Percentiles rank a stretch among this genome's conserved stretches.
Conservation (phyloP, 2,888 invertebrate species). For the Tetranychus truncatus region DNA sequence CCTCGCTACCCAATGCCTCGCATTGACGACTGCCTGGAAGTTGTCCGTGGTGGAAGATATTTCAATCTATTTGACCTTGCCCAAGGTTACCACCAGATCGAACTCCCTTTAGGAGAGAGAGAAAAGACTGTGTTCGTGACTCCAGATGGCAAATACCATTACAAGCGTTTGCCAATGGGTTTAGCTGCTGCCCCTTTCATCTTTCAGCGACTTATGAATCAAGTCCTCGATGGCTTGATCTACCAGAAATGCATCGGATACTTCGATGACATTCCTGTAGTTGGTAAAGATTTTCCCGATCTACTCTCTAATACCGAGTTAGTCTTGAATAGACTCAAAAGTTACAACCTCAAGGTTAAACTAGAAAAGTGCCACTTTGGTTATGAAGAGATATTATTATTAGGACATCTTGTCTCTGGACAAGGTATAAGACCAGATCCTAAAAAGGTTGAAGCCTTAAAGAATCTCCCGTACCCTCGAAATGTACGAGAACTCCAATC, state of each 20-base stretch:
- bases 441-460: background rate
- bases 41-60: background rate
- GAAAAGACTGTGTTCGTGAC: background rate
- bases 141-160: background rate
- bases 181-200: background rate
- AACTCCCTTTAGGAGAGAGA: background rate
- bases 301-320: background rate
- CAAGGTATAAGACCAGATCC: background rate
- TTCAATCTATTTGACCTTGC: background rate
- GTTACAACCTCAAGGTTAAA: background rate
- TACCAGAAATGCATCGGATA: background rate
- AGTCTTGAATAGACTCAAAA: background rate
- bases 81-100: background rate
- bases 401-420: background rate
- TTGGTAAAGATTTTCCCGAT: background rate
- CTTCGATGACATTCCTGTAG: background rate
- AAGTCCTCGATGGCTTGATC: background rate
- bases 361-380: background rate
- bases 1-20: background rate
- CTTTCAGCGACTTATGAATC: background rate
- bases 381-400: background rate
- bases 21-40: background rate
- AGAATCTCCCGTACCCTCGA: background rate
- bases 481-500: background rate
- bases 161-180: background rate